Conservation (phyloP, 35 echinoderm and acorn worm species). For the Apostichopus parvimensis region DNA sequence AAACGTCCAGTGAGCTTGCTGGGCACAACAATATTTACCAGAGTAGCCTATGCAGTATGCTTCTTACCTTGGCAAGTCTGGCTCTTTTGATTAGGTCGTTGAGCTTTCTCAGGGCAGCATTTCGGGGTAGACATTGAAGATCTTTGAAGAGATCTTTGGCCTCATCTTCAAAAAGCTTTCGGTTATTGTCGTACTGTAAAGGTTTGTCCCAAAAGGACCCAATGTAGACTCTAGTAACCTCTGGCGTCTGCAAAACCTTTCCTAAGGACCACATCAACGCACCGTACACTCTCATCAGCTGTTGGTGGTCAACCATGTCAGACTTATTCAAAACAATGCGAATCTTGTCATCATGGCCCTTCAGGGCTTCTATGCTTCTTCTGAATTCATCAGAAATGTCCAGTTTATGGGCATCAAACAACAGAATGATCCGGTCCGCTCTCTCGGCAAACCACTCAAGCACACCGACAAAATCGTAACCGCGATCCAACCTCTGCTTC, state of each 20-base stretch:
- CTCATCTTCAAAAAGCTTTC: constrained; percentile 93
- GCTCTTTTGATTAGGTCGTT: constrained; percentile 99
- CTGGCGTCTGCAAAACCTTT: constrained; percentile 87
- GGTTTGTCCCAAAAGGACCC: constrained; percentile 97
- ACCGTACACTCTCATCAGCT: constrained; percentile 98
- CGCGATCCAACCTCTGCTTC: constrained; percentile 94
- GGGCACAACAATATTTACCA: no score
- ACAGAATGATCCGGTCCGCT: constrained; percentile 95
- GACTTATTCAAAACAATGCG: constrained; percentile 98
- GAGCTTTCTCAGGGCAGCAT: constrained; percentile 91
- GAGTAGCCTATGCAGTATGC: no score
- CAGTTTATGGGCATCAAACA: constrained; percentile 99
- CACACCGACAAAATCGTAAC: constrained; percentile 92
- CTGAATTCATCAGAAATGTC: constrained; percentile 99
- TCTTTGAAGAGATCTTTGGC: constrained; percentile 88
- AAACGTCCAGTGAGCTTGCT: no score
- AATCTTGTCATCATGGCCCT: constrained; percentile 92
- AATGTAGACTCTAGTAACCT: constrained; percentile 94
- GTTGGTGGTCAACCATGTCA: constrained; percentile 96
- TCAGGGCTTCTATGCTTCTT: constrained; percentile 81
- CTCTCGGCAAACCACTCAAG: constrained; percentile 98
- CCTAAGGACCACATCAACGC: constrained; percentile 98
- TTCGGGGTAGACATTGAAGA: constrained; percentile 87
- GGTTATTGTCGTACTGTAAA: constrained; percentile 84
- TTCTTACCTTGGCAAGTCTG: constrained; percentile 88